A percentile compares a stretch with the other conserved stretches of the same genome.
These are phyloP conservation scores for Gavia stellata DNA, from an alignment of 2,113 vertebrate genomes.

Conservation along the genomic window DNA sequence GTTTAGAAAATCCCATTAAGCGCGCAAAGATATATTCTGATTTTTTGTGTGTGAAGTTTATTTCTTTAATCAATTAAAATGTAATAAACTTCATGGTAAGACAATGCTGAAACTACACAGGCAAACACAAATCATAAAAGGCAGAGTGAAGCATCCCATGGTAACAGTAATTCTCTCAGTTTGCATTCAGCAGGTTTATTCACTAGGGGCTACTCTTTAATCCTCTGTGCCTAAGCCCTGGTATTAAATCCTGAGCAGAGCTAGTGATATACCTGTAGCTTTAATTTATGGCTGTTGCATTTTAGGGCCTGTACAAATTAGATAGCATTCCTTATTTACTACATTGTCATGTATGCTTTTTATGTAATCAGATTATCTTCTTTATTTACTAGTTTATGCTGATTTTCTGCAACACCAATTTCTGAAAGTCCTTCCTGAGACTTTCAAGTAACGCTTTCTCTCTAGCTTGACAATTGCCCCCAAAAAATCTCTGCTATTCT, in stretches of 20 bases:
- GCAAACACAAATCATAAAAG: background rate
- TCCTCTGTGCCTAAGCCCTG: background rate
- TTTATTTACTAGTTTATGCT: background rate
- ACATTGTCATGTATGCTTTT: background rate
- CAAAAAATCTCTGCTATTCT: background rate
- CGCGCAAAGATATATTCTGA: background rate
- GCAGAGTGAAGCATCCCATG: background rate
- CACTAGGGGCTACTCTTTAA: background rate
- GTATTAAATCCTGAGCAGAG: background rate
- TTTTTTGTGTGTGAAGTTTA: background rate
- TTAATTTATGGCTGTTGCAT: background rate
- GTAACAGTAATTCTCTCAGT: background rate
- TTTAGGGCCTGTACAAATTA: background rate
- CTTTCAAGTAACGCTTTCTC: background rate
- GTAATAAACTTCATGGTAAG: background rate
- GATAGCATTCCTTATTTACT: background rate
- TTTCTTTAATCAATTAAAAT: constrained; percentile 3
- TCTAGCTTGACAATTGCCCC: background rate
- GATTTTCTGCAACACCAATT: background rate
- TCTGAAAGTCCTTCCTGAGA: background rate
- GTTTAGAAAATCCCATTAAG: constrained; percentile 35
- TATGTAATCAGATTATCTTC: background rate
- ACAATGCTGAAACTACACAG: background rate
- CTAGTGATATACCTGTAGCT: background rate
- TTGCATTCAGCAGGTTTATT: background rate